Conservation (phyloP, 2,113 vertebrate species). For the Hippoglossus stenolepis region DNA sequence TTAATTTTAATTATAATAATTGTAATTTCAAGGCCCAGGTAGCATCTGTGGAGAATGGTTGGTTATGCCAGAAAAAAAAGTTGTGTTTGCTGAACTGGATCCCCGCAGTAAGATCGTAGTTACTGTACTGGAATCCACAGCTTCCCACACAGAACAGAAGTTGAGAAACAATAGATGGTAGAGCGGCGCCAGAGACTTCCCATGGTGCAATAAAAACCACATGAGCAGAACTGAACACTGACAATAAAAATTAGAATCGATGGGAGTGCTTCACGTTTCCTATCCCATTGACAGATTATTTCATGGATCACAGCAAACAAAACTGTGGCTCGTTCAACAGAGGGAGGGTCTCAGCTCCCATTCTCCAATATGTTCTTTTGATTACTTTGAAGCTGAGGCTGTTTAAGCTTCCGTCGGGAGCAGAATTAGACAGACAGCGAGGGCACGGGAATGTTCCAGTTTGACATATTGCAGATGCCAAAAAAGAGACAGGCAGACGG, state of each 20-base stretch:
- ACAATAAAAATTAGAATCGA: slow-evolving; percentile 75
- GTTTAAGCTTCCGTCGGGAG: slow-evolving; percentile 69
- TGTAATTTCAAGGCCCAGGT: slow-evolving; percentile 53
- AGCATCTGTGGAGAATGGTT: slow-evolving; percentile 33
- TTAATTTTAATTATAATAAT: slow-evolving; percentile 26
- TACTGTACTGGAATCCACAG: slow-evolving; percentile 43
- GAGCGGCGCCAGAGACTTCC: slow-evolving; percentile 62
- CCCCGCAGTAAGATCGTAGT: slow-evolving; percentile 37
- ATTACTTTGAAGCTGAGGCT: slow-evolving; percentile 69
- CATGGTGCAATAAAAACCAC: slow-evolving; percentile 74
- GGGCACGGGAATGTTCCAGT: slow-evolving; percentile 60
- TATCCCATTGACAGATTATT: slow-evolving; percentile 74
- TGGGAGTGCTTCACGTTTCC: slow-evolving; percentile 70
- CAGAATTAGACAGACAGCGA: slow-evolving; percentile 70
- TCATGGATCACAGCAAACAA: slow-evolving; percentile 74
- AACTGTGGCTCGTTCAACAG: slow-evolving; percentile 61
- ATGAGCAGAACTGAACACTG: slow-evolving; percentile 78
- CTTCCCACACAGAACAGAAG: slow-evolving; percentile 68
- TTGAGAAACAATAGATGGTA: slow-evolving; percentile 70
- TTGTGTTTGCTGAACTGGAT: slow-evolving; percentile 13
- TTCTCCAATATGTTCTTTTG: slow-evolving; percentile 59
- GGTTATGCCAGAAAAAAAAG: slow-evolving; percentile 39
- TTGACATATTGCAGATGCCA: slow-evolving; percentile 78
- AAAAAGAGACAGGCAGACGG: slow-evolving; percentile 73
- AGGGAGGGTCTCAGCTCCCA: slow-evolving; percentile 49